Conservation (phyloP, 2,888 invertebrate species). For the Ceramica pisi region DNA sequence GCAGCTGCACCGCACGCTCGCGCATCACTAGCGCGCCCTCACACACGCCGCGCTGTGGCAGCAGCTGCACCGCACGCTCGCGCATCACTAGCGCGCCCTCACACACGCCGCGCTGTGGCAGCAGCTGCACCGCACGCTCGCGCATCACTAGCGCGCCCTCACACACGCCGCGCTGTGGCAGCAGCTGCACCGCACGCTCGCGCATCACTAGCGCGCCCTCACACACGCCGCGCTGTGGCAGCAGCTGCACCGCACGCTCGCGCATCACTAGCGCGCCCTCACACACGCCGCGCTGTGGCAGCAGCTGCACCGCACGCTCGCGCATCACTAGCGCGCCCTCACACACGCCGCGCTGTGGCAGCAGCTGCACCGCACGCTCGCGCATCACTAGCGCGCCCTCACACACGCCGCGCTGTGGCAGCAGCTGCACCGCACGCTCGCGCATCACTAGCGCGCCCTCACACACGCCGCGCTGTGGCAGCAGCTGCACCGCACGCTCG, state of each 20-base stretch:
- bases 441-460: not conserved
- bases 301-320: not conserved
- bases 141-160: conserved; percentile 22
- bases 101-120: conserved; percentile 81
- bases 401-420: not conserved
- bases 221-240: conserved; percentile 81
- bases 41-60: not conserved
- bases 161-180: not conserved
- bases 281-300: not conserved
- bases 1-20: conserved; percentile 78
- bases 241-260: conserved; percentile 78
- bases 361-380: conserved; percentile 78
- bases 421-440: not conserved
- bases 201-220: conserved; percentile 70
- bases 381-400: conserved; percentile 22
- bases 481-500: too few species aligned
- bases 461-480: too few species aligned
- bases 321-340: conserved; percentile 66
- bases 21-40: conserved; percentile 22
- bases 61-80: not conserved
- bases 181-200: not conserved
- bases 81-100: conserved; percentile 70
- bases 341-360: conserved; percentile 80
- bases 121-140: conserved; percentile 78
- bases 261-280: conserved; percentile 22